Base-by-base conservation (phyloP, 2,888 invertebrate species). In the Drosophila sordidula region DNA sequence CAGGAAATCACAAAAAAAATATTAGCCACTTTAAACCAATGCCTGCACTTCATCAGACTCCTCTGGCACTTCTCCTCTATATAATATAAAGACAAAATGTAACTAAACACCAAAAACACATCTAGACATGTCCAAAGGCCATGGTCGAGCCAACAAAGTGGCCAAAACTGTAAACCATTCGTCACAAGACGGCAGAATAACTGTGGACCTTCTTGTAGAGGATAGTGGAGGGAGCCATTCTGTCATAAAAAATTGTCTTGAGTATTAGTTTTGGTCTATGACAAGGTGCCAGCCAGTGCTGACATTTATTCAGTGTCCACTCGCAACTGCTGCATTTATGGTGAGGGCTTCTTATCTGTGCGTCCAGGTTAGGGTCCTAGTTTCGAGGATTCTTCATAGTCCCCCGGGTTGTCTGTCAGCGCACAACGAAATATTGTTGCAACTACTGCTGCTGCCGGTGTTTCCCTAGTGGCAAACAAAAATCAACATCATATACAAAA, bases 161-260 rank as follows among this genome's bases (percentile, higher is more conserved):
- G 69, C 45, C 59, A 70, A 65, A 69, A 79, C 66, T 80, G 87
- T 66, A 87, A 83, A 70, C 69, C 73, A 65, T 63, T 54, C 79
- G 70, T 79, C 76, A 68, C 63, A 65, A 49, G 58, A 51, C 58
- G 49, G 49, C 44, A 55, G 55, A 6, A 34, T 46, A 9, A 14
- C 25, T 34, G 26, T 39, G 32, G 39, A 26, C 59, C 47, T 32
- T 47, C 32, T 56, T 46, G 29, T 39, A 3, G 25, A 18, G 39
- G 41, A 41, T 32, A 18, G 41, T 18, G 49, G 45, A 22, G 77
- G 51, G 71, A 62, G 67, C 57, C 67, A 34, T 72, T 70, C 70
- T 89, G 89, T 84, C 89, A 87, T 84, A 84, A 84, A 84, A 84
- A 89, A 84, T 84, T 71, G 89, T 87, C 78, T 76, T 78, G 70